Conservation (phyloP, 2,888 invertebrate species). For the Dusona sp. region DNA sequence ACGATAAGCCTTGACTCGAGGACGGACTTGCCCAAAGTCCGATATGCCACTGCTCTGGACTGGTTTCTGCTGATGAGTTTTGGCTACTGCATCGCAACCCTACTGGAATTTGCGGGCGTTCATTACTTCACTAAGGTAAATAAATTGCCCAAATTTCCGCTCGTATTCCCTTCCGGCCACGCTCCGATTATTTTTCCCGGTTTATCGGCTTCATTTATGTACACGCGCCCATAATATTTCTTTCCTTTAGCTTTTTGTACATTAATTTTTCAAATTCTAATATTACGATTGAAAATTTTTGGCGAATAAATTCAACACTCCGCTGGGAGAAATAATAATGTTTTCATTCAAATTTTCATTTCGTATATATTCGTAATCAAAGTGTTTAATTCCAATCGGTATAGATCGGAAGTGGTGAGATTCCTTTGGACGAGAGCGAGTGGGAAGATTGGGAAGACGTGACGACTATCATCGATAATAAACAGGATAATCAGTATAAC, state of each 20-base stretch:
- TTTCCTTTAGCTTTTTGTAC: neutral
- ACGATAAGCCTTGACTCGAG: conserved; percentile 96
- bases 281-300: neutral
- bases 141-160: conserved; percentile 77
- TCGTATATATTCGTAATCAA: neutral
- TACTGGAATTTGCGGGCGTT: conserved; percentile 97
- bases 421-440: conserved; percentile 92
- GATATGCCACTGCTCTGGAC: conserved; percentile 97
- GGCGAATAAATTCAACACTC: neutral
- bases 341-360: neutral
- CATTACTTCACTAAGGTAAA: conserved; percentile 96
- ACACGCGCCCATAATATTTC: neutral
- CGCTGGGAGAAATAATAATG: neutral
- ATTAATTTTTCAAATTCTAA: neutral
- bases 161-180: conserved; percentile 7
- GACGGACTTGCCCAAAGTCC: conserved; percentile 95
- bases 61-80: conserved; percentile 98
- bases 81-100: conserved; percentile 95
- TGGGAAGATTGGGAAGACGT: conserved; percentile 89
- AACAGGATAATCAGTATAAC: conserved; percentile 73
- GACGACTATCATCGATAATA: conserved; percentile 61
- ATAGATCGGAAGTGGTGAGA: conserved; percentile 93
- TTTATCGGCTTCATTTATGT: conserved; percentile 18
- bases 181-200: conserved; percentile 33
- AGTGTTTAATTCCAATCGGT: conserved; percentile 1